These are phyloP conservation scores for Phanerotoma sp. DNA, from an alignment of 2,888 invertebrate genomes.

Conservation along the genomic window DNA sequence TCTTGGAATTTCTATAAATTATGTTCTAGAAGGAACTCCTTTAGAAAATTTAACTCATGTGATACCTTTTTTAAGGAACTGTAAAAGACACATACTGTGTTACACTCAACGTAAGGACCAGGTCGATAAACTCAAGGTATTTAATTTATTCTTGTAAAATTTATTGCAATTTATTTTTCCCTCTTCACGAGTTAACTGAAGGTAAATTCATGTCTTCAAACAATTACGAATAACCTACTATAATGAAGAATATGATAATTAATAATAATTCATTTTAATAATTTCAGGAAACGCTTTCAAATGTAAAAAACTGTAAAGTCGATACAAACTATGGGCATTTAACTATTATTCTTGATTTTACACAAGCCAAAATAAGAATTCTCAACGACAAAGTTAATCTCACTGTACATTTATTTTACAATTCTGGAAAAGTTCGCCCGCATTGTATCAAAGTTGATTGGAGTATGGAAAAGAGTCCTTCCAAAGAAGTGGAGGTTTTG, in stretches of 20 bases:
- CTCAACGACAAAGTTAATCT: slow-evolving; percentile 26
- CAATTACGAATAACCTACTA: not conserved
- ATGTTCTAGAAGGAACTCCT: slow-evolving; percentile 31
- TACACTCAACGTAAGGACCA: slow-evolving; percentile 34
- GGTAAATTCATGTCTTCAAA: slow-evolving; percentile 17
- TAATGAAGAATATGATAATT: not conserved
- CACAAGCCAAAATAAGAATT: slow-evolving; percentile 21
- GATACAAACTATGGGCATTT: slow-evolving; percentile 33
- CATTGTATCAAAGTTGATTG: slow-evolving; percentile 31
- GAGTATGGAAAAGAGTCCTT: slow-evolving; percentile 1
- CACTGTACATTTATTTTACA: slow-evolving; percentile 35
- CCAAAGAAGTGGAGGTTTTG: not conserved
- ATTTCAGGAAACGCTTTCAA: slow-evolving; percentile 28
- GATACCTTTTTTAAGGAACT: slow-evolving; percentile 34
- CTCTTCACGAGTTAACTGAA: too few relatives aligned
- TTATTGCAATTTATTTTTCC: not conserved
- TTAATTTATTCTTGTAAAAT: not conserved
- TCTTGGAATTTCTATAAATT: slow-evolving; percentile 33
- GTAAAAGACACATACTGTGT: slow-evolving; percentile 37
- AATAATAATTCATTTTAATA: slow-evolving; percentile 3
- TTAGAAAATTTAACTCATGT: slow-evolving; percentile 23
- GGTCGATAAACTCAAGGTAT: slow-evolving; percentile 33
- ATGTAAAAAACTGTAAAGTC: slow-evolving; percentile 28
- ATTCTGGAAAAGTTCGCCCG: slow-evolving; percentile 33
- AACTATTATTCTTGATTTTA: slow-evolving; percentile 32